Conservation (phyloP, 2,113 vertebrate species). For the Chauna torquata region DNA sequence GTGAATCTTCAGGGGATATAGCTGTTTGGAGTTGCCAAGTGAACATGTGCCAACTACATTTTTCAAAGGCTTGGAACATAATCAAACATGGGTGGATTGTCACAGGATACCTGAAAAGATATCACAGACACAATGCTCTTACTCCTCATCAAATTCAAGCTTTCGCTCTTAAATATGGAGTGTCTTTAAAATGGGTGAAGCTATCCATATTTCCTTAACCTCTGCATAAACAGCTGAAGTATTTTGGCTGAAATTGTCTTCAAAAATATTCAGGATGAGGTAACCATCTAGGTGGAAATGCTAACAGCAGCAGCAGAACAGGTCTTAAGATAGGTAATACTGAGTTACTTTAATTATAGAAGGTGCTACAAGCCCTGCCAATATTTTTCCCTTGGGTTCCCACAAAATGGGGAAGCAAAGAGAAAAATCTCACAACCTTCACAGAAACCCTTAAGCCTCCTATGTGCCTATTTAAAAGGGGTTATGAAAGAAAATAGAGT, state of each 20-base stretch:
- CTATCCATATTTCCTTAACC: background rate
- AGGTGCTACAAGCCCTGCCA: background rate
- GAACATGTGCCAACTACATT: background rate
- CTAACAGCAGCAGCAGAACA: background rate
- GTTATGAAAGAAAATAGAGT: conserved; percentile 39
- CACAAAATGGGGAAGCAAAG: conserved; percentile 2
- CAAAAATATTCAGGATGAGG: background rate
- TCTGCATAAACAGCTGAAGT: background rate
- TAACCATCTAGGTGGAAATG: background rate
- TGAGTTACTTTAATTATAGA: conserved; percentile 1
- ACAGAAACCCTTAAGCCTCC: background rate
- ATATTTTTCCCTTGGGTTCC: conserved; percentile 6
- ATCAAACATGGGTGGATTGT: background rate
- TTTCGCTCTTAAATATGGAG: background rate
- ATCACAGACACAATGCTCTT: background rate
- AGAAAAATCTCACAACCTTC: conserved; percentile 18
- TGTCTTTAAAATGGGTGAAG: background rate
- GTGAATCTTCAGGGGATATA: background rate
- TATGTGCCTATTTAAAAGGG: conserved; percentile 8
- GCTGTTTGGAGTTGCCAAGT: background rate
- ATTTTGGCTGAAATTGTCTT: background rate
- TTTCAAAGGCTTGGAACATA: background rate
- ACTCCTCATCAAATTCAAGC: background rate
- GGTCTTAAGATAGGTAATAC: background rate
- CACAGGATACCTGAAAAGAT: background rate